A percentile compares a stretch with the other conserved stretches of the same genome.
Conservation (phyloP, 2,888 invertebrate species). For the Agrochola litura region DNA sequence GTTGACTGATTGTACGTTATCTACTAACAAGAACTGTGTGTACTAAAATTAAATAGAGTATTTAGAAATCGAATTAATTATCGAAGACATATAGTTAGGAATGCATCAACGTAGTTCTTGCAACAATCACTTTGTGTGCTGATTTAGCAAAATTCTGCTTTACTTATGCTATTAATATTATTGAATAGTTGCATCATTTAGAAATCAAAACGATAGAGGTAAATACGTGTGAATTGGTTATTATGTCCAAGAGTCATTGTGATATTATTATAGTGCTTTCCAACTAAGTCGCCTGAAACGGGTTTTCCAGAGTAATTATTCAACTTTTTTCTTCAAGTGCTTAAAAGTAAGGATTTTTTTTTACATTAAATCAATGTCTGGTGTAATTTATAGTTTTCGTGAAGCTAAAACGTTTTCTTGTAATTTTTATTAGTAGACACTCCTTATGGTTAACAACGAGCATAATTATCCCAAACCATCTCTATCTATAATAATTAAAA, state of each 20-base stretch:
- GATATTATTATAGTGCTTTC: not conserved
- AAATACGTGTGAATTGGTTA: not conserved
- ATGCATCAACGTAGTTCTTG: conserved; percentile 6
- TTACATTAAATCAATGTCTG: not conserved
- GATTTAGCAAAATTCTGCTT: not conserved
- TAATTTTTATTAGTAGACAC: not conserved
- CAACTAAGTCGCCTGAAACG: not conserved
- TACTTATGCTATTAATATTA: conserved; percentile 2
- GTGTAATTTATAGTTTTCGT: not conserved
- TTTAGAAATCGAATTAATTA: not conserved
- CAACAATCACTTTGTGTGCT: conserved; percentile 4
- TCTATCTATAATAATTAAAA: not conserved
- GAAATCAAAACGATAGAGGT: not conserved
- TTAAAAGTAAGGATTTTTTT: not conserved
- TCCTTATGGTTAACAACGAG: no score
- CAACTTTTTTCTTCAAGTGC: not conserved
- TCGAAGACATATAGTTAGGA: no score
- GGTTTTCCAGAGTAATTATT: no score
- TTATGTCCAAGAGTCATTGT: not conserved
- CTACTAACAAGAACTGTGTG: not conserved
- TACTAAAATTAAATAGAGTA: not conserved
- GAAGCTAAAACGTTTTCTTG: not conserved
- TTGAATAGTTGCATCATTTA: conserved; percentile 29
- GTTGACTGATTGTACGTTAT: no score
- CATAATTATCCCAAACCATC: not conserved